Evolutionary conservation across 2,113 vertebrate species (phyloP).

Genomic region (Columba janthina): DNA sequence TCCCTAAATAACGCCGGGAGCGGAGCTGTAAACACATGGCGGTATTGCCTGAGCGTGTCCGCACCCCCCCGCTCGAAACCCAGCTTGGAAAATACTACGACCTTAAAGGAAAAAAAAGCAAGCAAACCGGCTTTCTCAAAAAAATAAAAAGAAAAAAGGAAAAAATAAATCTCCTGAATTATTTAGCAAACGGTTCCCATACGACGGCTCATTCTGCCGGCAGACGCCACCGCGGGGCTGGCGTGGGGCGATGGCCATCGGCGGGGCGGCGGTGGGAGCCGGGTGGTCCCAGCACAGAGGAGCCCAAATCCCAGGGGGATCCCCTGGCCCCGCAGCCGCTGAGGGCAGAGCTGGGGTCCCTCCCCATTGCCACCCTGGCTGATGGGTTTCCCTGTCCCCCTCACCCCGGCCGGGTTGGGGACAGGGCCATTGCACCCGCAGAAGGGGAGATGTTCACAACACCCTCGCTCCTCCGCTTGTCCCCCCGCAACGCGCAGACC

Average conservation of each 20-base stretch:
- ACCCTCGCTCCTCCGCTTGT: accelerated
- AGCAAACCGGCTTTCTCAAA: no score
- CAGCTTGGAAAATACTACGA: neutral
- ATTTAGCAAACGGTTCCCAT: constrained; percentile 51
- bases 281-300: neutral
- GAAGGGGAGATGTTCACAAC: neutral
- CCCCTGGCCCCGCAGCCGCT: neutral
- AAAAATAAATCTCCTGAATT: constrained; percentile 37
- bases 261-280: neutral
- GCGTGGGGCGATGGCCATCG: neutral
- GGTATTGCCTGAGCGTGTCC: neutral
- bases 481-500: accelerated
- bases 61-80: neutral
- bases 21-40: constrained; percentile 46
- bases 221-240: neutral
- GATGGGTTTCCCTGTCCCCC: neutral
- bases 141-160: neutral
- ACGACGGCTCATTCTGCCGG: constrained; percentile 8
- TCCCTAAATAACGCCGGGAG: constrained; percentile 54
- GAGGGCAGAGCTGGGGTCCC: neutral
- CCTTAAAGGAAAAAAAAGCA: no score
- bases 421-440: neutral
- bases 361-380: neutral
- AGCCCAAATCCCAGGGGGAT: neutral
- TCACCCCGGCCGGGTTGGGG: accelerated